Conservation (phyloP, 2,113 vertebrate species). For the Anthoscopus minutus region DNA sequence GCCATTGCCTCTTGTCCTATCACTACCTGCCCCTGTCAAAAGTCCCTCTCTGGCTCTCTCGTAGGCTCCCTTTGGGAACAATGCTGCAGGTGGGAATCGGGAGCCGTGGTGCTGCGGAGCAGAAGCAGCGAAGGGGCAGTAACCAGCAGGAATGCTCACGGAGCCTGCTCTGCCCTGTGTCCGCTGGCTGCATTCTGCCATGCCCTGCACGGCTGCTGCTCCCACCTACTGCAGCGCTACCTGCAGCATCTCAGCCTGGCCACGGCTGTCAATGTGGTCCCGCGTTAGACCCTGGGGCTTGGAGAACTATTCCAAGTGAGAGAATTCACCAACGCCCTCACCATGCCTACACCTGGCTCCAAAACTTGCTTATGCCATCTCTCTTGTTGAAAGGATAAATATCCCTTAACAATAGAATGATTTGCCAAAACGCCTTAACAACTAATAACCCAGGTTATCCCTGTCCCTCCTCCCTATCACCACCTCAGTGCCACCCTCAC, state of each 20-base stretch:
- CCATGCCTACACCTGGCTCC: not conserved
- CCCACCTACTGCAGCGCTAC: not conserved
- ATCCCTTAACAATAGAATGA: not conserved
- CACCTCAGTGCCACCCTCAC: not conserved
- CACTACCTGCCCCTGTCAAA: not conserved
- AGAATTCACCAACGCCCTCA: not conserved
- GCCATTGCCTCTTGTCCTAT: too few relatives aligned
- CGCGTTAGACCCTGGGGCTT: not conserved
- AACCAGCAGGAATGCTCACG: not conserved
- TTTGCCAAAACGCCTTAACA: not conserved
- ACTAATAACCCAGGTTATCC: not conserved
- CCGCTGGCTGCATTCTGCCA: not conserved
- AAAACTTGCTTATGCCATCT: not conserved
- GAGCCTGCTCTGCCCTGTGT: not conserved
- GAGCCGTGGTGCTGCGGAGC: not conserved
- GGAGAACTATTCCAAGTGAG: not conserved
- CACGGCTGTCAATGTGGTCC: not conserved
- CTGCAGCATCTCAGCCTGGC: not conserved
- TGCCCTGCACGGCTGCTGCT: not conserved
- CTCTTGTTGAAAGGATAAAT: not conserved
- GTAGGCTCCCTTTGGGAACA: not conserved
- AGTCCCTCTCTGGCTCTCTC: not conserved
- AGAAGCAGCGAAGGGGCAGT: not conserved
- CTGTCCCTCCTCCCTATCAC: not conserved
- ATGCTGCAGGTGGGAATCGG: not conserved